These are phyloP conservation scores for Herminia tarsipennalis DNA, from an alignment of 2,888 invertebrate species.

Conservation along the genomic window DNA sequence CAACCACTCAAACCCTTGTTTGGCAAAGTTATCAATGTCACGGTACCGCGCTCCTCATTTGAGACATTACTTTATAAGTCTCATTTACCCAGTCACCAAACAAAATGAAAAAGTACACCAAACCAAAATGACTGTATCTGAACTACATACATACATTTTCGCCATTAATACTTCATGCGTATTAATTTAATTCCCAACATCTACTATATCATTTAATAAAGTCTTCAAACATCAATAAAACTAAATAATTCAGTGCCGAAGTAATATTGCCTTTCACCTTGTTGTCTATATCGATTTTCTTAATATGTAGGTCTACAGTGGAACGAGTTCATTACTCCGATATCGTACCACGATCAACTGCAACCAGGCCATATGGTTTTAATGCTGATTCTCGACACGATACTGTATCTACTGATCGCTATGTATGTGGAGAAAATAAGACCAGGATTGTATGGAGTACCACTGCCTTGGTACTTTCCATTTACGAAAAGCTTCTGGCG, in stretches of 20 bases:
- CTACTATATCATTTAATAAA: no score
- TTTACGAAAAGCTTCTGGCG: conserved; percentile 87
- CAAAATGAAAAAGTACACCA: no score
- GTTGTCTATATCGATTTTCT: not conserved
- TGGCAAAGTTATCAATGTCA: no score
- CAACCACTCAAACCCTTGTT: no score
- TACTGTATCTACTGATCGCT: conserved; percentile 91
- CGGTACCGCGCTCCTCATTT: no score
- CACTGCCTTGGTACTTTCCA: conserved; percentile 93
- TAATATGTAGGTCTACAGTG: conserved; percentile 85
- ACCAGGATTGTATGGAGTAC: conserved; percentile 95
- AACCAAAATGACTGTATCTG: no score
- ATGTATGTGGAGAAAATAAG: conserved; percentile 95
- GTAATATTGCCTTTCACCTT: not conserved
- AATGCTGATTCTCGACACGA: conserved; percentile 89
- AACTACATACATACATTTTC: no score
- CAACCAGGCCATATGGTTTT: conserved; percentile 89
- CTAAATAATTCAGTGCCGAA: not conserved
- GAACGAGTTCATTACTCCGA: conserved; percentile 87
- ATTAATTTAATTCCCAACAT: no score
- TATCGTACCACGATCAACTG: conserved; percentile 90
- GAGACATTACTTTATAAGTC: no score
- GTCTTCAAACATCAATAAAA: not conserved
- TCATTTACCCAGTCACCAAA: no score
- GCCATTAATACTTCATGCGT: no score